These are phyloP conservation scores for Parazoanthus atlanticus DNA, from an alignment of 92 coral and sea anemone genomes.

Conservation along the genomic window DNA sequence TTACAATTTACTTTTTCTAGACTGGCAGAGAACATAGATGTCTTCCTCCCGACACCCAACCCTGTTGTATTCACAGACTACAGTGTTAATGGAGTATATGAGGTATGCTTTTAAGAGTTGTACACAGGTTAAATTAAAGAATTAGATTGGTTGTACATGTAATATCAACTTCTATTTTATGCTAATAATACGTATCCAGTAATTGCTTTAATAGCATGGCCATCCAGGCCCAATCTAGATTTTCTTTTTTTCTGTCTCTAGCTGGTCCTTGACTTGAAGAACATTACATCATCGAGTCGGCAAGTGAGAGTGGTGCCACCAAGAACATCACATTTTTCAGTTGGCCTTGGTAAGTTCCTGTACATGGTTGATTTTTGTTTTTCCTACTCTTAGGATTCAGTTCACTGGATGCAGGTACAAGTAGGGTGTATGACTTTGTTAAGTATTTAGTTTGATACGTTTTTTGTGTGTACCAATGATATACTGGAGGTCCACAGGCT, in stretches of 20 bases:
- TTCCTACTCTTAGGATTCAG: too few species aligned
- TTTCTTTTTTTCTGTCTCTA: slow-evolving; percentile 14
- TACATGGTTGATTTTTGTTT: too few species aligned
- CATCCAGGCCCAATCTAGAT: background rate
- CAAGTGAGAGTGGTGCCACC: slow-evolving; percentile 95
- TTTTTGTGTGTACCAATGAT: too few species aligned
- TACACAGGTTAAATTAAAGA: too few species aligned
- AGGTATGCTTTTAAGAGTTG: slow-evolving; percentile 56
- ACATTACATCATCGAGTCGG: slow-evolving; percentile 95
- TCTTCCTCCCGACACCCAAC: slow-evolving; percentile 84
- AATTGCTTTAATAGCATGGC: background rate
- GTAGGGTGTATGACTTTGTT: too few species aligned
- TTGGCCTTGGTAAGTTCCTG: slow-evolving; percentile 86
- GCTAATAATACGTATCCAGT: too few species aligned
- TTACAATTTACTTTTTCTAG: slow-evolving; percentile 18
- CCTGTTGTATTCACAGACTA: slow-evolving; percentile 89
- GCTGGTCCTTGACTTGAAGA: slow-evolving; percentile 88
- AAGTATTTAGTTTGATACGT: too few species aligned
- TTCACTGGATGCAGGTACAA: too few species aligned
- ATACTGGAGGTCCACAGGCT: too few species aligned
- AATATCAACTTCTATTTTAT: too few species aligned
- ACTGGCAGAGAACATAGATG: slow-evolving; percentile 58
- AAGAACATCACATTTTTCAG: slow-evolving; percentile 85
- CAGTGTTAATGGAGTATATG: slow-evolving; percentile 87
- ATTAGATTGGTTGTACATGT: too few species aligned